Evolutionary conservation across 2,113 vertebrate genomes (phyloP), one percentile per base, ranked within the genome.

Genomic region (Pleuronectes platessa): DNA sequence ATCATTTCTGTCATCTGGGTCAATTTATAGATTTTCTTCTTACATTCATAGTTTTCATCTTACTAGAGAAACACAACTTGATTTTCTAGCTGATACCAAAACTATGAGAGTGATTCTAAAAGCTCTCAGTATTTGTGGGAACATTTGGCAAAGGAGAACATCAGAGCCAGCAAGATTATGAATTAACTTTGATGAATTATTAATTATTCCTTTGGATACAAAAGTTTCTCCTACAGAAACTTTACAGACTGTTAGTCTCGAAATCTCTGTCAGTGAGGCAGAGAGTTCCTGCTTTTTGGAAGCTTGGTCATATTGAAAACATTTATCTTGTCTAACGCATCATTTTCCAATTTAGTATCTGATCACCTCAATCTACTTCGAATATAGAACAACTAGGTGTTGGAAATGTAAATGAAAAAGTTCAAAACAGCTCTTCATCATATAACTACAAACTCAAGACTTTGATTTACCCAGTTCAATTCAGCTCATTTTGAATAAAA

Each of bases 71-170:
- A 75, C 35, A 12, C 27, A 31, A 31, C 31, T 31, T 21, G 26
- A 37, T 62, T 55, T 68, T 55, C 27, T 42, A 60, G 58, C 65
- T 68, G 65, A 62, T 35, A 47, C 10, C 60, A 69, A 68, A 70
- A 77, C 37, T 63, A 47, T 63, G 24, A 55, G 45, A 47, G 35
- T 3, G 27, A 23, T 2, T 62, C 13, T 21, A 35, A 31, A 47
- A 2, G 10, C 47, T 21, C 49, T 27, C 61, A 21, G 58, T 49
- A 13, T 58, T n/a, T 49, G 37, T 23, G 31, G 31, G 35, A 11
- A 45, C n/a, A 68, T 26, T 61, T 70, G 37, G 66, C 59, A 35
- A 61, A 68, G 35, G 5, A 55, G 20, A 45, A 64, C 6, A 23
- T 31, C 14, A 35, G 24, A 68, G 27, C 23, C 59, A 49, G 40